A percentile compares a stretch with the other conserved stretches of the same genome.
phyloP scores from a whole-genome alignment of 2,113 vertebrate species.

The Tachysurus fulvidraco region DNA sequence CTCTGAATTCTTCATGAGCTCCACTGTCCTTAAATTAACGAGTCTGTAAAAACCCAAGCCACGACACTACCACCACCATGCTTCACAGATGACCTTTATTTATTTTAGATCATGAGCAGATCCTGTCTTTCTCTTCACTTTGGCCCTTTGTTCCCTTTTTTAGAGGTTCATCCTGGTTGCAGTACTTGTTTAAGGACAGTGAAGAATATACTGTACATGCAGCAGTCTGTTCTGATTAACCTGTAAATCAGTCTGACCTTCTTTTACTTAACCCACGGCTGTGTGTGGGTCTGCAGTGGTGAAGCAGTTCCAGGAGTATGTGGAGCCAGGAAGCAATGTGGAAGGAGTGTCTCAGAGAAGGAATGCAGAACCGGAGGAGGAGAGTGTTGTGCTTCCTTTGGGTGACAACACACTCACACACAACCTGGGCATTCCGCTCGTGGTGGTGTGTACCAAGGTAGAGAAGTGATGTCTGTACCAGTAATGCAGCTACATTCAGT shows the following conservation, averaged over 20 bases:
- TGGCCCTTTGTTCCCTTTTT: no score
- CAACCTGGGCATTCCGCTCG: constrained; percentile 93
- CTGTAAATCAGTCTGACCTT: not conserved
- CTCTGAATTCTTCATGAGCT: no score
- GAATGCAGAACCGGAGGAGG: constrained; percentile 85
- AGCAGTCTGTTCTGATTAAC: not conserved
- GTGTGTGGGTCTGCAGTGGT: constrained; percentile 75
- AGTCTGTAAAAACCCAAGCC: no score
- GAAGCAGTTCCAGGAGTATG: constrained; percentile 97
- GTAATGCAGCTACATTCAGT: not conserved
- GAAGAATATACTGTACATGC: not conserved
- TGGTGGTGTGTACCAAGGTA: constrained; percentile 98
- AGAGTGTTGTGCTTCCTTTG: constrained; percentile 89
- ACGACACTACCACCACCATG: no score
- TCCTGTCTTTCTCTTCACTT: no score
- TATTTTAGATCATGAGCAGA: no score
- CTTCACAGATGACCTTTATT: no score
- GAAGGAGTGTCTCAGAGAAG: constrained; percentile 91
- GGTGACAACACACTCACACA: constrained; percentile 94
- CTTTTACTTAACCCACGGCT: not conserved
- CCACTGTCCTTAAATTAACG: no score
- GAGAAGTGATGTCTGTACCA: not conserved
- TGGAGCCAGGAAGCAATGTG: constrained; percentile 91
- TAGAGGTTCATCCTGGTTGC: no score
- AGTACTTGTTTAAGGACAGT: not conserved